A percentile compares a stretch with the other conserved stretches of the same genome.
Conservation (phyloP, 2,113 vertebrate genomes). For the Thermophis baileyi region DNA sequence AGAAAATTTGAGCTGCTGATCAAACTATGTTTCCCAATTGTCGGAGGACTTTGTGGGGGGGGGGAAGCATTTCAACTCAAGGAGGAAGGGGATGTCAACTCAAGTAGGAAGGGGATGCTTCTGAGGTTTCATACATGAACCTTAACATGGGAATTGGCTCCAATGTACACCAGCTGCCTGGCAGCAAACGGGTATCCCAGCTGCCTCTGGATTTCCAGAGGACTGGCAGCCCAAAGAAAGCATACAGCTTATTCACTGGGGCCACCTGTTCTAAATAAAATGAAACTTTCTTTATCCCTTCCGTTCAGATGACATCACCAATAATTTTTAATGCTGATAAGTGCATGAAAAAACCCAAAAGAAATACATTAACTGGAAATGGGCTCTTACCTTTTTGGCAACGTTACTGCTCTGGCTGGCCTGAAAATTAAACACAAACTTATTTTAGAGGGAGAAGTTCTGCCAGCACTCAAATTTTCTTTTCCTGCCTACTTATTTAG, state of each 20-base stretch:
- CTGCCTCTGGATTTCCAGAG: background rate
- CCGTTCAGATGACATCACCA: background rate
- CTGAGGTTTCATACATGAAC: background rate
- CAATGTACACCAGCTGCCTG: background rate
- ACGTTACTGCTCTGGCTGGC: slow-evolving; percentile 84
- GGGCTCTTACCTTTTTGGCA: slow-evolving; percentile 90
- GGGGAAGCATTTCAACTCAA: background rate
- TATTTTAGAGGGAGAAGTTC: slow-evolving; percentile 34
- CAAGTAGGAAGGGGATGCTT: background rate
- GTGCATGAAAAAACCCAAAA: background rate
- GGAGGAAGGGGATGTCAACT: background rate
- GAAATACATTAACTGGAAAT: background rate
- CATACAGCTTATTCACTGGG: too few species aligned
- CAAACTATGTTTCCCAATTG: background rate
- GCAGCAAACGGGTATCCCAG: background rate
- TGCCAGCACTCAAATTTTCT: background rate
- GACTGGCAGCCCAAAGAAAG: background rate
- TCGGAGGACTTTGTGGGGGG: background rate
- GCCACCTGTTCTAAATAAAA: background rate
- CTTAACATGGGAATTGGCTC: background rate
- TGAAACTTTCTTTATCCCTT: background rate
- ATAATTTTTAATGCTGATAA: background rate
- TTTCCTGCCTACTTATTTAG: background rate
- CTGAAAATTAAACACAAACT: slow-evolving; percentile 73
- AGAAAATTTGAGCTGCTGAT: background rate